Evolutionary conservation across 2,797 vertebrate genomes (phyloP).

Genomic region (Sebastolobus altivelis): DNA sequence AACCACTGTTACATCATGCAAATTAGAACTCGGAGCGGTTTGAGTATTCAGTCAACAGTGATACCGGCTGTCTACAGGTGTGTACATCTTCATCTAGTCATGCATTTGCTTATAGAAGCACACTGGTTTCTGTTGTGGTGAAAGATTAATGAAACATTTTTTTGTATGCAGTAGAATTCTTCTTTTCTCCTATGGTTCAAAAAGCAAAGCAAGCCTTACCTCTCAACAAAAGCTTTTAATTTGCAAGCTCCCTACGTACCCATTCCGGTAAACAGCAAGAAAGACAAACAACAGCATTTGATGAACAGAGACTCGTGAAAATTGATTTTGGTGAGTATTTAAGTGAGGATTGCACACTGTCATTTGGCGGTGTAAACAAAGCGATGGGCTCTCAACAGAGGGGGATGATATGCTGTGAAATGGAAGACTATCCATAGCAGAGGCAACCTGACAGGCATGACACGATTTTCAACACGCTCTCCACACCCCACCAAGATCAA

Average conservation of each 20-base stretch:
- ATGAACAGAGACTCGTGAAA: conserved; percentile 62
- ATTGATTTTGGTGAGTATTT: conserved; percentile 65
- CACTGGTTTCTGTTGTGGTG: not conserved
- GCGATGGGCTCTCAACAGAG: conserved; percentile 40
- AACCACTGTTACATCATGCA: conserved; percentile 34
- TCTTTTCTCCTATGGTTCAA: not conserved
- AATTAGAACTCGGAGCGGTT: conserved; percentile 28
- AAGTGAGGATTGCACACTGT: conserved; percentile 51
- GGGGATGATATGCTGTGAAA: conserved; percentile 69
- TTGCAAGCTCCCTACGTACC: conserved; percentile 17
- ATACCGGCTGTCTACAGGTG: conserved; percentile 19
- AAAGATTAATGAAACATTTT: conserved; percentile 4
- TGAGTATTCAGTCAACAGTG: conserved; percentile 6
- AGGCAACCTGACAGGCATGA: conserved; percentile 62
- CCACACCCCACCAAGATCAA: conserved; percentile 46
- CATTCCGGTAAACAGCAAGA: conserved; percentile 26
- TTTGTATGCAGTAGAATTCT: not conserved
- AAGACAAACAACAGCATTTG: conserved; percentile 56
- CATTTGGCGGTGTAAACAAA: conserved; percentile 70
- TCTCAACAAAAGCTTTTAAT: conserved; percentile 26
- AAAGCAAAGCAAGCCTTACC: conserved; percentile 13
- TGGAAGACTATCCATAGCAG: conserved; percentile 68
- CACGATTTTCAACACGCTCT: conserved; percentile 35
- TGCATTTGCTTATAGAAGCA: not conserved
- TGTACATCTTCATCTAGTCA: not conserved